phyloP scores from a whole-genome alignment of 1,140 invertebrate genomes.

The Caenorhabditis brenneri region DNA sequence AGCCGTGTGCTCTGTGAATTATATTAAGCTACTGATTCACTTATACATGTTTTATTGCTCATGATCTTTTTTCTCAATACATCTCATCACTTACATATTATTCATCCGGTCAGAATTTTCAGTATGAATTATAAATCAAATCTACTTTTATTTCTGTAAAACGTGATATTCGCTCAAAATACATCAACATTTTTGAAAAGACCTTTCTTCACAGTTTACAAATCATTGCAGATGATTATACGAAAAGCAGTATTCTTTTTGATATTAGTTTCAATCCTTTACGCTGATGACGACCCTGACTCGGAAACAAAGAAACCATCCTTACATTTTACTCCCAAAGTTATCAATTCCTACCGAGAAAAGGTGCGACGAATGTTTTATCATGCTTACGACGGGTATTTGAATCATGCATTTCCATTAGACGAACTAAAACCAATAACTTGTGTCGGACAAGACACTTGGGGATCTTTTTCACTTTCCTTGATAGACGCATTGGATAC shows the following conservation, averaged over 20 bases:
- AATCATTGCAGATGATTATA: neutral
- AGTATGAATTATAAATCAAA: neutral
- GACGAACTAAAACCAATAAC: slow-evolving; percentile 93
- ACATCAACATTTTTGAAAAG: neutral
- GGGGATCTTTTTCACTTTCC: slow-evolving; percentile 96
- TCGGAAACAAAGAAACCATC: neutral
- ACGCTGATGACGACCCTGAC: neutral
- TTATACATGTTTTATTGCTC: neutral
- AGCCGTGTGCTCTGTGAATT: no score
- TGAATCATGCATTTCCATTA: slow-evolving; percentile 91
- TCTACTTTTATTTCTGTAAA: neutral
- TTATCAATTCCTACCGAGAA: slow-evolving; percentile 17
- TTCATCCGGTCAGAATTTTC: neutral
- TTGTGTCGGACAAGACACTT: slow-evolving; percentile 90
- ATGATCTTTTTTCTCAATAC: neutral
- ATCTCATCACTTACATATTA: neutral
- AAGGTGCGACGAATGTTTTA: slow-evolving; percentile 74
- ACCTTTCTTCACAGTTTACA: no score
- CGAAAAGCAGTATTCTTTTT: neutral
- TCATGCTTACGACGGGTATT: slow-evolving; percentile 94
- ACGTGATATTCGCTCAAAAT: neutral
- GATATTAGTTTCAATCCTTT: neutral
- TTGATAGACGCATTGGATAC: slow-evolving; percentile 96
- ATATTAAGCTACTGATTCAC: neutral
- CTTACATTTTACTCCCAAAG: neutral